Percentiles rank a stretch among this genome's conserved stretches.
Evolutionary conservation across 2,888 invertebrate genomes (phyloP).

Genomic region (Bursaphelenchus okinawaensis): DNA sequence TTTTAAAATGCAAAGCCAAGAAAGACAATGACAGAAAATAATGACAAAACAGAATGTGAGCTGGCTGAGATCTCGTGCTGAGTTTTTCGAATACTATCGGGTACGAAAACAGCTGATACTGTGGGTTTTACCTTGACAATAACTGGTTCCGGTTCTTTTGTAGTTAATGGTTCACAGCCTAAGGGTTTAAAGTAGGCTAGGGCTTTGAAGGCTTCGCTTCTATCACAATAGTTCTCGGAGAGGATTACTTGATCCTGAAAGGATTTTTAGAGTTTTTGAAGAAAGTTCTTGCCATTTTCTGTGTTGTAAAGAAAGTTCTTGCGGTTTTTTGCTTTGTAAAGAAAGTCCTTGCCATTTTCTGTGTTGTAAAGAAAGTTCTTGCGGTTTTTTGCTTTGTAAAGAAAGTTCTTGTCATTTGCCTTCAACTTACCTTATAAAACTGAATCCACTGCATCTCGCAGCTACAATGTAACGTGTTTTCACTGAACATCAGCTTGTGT

Average conservation of each 20-base stretch:
- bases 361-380: no score
- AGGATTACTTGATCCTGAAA: conserved; percentile 23
- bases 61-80: neutral
- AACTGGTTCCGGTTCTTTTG: neutral
- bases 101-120: conserved; percentile 1
- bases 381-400: no score
- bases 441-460: conserved; percentile 33
- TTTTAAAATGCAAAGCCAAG: neutral
- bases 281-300: no score
- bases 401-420: no score
- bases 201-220: conserved; percentile 33
- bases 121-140: neutral
- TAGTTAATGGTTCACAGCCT: conserved; percentile 22
- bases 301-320: no score
- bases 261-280: neutral
- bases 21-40: neutral
- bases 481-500: conserved; percentile 34
- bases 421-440: conserved; percentile 19
- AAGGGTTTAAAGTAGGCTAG: conserved; percentile 31
- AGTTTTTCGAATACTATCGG: conserved; percentile 1
- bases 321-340: no score
- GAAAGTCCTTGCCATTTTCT: no score
- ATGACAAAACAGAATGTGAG: neutral
- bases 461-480: conserved; percentile 31
- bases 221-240: conserved; percentile 35